phyloP scores from a whole-genome alignment of 2,113 vertebrate species.

The Gallinago undulata region DNA sequence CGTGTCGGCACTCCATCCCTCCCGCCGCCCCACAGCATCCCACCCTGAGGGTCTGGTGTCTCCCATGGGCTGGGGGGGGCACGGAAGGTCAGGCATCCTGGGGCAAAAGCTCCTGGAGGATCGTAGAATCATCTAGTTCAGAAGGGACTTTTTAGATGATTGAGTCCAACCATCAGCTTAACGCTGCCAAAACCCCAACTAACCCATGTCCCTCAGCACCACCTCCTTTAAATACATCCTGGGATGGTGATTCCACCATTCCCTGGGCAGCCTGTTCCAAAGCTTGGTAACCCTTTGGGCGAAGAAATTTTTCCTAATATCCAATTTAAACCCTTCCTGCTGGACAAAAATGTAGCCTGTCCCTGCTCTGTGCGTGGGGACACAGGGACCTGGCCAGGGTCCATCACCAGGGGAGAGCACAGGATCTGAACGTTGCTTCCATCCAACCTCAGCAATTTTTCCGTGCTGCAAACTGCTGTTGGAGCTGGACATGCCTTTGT shows the following conservation, averaged over 20 bases:
- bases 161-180: neutral
- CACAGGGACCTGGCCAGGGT: neutral
- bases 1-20: neutral
- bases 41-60: rapidly evolving
- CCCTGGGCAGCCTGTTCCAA: neutral
- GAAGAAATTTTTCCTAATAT: neutral
- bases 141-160: neutral
- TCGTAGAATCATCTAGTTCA: neutral
- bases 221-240: neutral
- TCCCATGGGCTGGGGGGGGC: rapidly evolving
- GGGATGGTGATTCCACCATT: neutral
- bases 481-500: neutral
- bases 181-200: neutral
- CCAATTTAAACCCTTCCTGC: neutral
- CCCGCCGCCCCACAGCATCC: rapidly evolving
- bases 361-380: neutral
- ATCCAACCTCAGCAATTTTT: neutral
- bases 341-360: too few relatives aligned
- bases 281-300: neutral
- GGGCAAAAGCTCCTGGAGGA: rapidly evolving
- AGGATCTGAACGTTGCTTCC: rapidly evolving
- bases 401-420: too few relatives aligned
- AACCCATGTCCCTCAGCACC: neutral
- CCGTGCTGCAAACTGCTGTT: neutral
- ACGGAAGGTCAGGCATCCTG: rapidly evolving